Conservation (phyloP, 2,797 vertebrate genomes). For the Lepus townsendii region DNA sequence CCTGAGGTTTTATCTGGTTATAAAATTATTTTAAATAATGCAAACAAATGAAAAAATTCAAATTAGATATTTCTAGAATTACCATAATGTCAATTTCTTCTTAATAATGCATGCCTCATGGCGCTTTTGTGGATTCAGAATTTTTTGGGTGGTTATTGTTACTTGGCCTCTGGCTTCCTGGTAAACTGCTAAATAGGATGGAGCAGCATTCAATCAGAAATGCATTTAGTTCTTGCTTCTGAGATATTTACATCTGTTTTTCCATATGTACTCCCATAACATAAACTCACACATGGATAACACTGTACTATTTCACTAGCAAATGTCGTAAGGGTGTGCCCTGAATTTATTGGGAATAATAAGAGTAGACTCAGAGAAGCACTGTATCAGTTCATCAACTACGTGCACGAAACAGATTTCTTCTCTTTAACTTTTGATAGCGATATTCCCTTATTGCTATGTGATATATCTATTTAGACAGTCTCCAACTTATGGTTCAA, state of each 20-base stretch:
- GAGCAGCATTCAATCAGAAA: slow-evolving; percentile 43
- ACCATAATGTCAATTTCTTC: slow-evolving; percentile 46
- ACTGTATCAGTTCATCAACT: not conserved
- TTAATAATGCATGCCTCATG: not conserved
- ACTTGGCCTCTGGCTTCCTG: not conserved
- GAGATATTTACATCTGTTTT: slow-evolving; percentile 5
- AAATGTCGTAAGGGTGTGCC: not conserved
- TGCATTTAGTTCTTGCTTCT: not conserved
- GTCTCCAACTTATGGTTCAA: not conserved
- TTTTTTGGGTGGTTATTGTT: not conserved
- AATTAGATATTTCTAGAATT: not conserved
- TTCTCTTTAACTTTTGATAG: not conserved
- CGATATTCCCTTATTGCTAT: not conserved
- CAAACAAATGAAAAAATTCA: slow-evolving; percentile 62
- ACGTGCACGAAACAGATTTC: not conserved
- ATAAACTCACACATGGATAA: not conserved
- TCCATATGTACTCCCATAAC: not conserved
- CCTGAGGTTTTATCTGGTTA: slow-evolving; percentile 54
- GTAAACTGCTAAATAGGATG: not conserved
- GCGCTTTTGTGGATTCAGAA: not conserved
- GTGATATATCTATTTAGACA: too few relatives aligned
- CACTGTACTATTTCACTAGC: not conserved
- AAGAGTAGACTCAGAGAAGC: not conserved
- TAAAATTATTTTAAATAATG: slow-evolving; percentile 69
- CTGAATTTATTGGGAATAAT: not conserved